Percentiles rank a stretch among this genome's conserved stretches.
These are phyloP conservation scores for Holocentrus rufus DNA, from an alignment of 2,797 vertebrate species.

Conservation along the genomic window DNA sequence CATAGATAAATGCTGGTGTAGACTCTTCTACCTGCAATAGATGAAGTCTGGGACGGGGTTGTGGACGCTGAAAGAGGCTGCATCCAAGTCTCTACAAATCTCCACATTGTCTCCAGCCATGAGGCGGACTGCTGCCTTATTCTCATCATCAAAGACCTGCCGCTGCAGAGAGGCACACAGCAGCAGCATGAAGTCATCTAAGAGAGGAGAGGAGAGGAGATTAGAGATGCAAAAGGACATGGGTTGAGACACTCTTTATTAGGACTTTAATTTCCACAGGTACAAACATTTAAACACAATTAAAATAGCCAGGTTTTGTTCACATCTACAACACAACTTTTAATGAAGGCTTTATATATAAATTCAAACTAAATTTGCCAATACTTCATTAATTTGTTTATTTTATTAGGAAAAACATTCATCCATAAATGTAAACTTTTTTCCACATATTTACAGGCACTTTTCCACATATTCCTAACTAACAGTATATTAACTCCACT, in stretches of 20 bases:
- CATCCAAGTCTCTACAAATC: slow-evolving; percentile 97
- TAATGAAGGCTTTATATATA: too few species aligned
- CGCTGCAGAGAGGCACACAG: slow-evolving; percentile 95
- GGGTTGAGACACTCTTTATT: not conserved
- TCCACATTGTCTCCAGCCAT: slow-evolving; percentile 98
- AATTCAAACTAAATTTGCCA: too few species aligned
- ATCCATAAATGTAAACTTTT: too few species aligned
- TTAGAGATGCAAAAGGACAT: not conserved
- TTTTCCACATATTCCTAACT: too few species aligned
- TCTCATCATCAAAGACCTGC: slow-evolving; percentile 97
- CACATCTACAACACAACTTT: too few species aligned
- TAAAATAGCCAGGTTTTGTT: not conserved
- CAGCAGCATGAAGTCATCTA: slow-evolving; percentile 97
- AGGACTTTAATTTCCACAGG: not conserved
- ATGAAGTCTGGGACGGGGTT: slow-evolving; percentile 98
- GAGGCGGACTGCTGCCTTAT: slow-evolving; percentile 93
- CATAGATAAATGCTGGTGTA: not conserved
- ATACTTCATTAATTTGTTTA: too few species aligned
- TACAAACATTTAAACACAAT: too few species aligned
- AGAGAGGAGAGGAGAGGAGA: slow-evolving; percentile 8
- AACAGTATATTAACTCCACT: too few species aligned
- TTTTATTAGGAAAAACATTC: too few species aligned
- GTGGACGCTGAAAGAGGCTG: slow-evolving; percentile 95
- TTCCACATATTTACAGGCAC: too few species aligned
- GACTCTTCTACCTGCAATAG: slow-evolving; percentile 90